A percentile compares a stretch with the other conserved stretches of the same genome.
Conservation (phyloP, 1,140 invertebrate genomes). For the Paraescarpia echinospica region DNA sequence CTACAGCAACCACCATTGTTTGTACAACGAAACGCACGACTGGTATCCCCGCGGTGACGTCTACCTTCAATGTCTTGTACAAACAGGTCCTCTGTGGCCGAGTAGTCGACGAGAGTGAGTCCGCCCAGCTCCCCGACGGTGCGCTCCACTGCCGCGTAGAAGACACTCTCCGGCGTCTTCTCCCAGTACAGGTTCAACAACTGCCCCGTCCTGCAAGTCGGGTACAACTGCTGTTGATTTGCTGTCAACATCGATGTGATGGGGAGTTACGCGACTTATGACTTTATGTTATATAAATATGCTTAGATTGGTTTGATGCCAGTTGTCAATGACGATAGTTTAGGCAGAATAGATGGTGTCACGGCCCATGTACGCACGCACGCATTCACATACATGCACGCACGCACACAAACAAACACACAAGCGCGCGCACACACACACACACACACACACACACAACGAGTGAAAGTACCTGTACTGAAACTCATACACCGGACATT, state of each 20-base stretch:
- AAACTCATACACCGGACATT: conserved; percentile 41
- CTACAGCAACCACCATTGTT: no score
- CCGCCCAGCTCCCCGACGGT: conserved; percentile 12
- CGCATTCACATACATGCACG: neutral
- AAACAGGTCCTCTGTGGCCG: conserved; percentile 27
- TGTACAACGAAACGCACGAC: no score
- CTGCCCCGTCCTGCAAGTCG: conserved; percentile 20
- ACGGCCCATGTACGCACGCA: neutral
- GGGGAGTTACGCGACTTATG: no score
- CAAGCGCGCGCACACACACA: neutral
- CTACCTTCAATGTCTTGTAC: neutral
- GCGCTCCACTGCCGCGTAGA: conserved; percentile 19
- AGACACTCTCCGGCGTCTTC: conserved; percentile 28
- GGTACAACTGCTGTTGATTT: neutral
- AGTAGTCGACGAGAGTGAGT: conserved; percentile 23
- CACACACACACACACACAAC: neutral
- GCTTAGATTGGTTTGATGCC: no score
- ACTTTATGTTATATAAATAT: no score
- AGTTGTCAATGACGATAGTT: no score
- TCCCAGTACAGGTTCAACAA: conserved; percentile 31
- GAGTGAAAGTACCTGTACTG: conserved; percentile 33
- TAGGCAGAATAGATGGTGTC: no score
- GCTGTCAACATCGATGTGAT: neutral
- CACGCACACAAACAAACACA: neutral
- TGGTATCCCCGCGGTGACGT: no score